phyloP scores from a whole-genome alignment of 2,113 vertebrate genomes.

The Tauraco erythrolophus region DNA sequence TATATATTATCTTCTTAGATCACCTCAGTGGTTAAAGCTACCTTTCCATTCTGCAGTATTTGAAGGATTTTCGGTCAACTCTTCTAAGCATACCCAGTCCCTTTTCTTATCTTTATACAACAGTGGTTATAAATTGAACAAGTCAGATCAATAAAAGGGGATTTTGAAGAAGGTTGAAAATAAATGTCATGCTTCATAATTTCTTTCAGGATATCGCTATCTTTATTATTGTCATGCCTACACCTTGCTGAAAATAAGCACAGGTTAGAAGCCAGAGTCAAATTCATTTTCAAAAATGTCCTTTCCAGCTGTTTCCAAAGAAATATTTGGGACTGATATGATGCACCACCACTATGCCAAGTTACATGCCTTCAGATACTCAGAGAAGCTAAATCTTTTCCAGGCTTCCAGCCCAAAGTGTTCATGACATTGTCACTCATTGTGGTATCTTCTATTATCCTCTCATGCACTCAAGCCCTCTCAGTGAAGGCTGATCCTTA shows the following conservation, averaged over 20 bases:
- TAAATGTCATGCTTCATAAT: conserved; percentile 56
- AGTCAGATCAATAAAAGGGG: conserved; percentile 61
- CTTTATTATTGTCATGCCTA: conserved; percentile 45
- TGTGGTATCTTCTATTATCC: background rate
- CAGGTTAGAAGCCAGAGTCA: conserved; percentile 39
- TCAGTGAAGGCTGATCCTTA: background rate
- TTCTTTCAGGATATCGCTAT: background rate
- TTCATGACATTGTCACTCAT: background rate
- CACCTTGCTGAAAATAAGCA: conserved; percentile 42
- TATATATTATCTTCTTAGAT: background rate
- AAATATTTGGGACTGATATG: background rate
- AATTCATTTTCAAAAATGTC: conserved; percentile 42
- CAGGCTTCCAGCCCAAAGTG: background rate
- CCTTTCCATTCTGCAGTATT: background rate
- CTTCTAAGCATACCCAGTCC: background rate
- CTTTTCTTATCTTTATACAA: conserved; percentile 12
- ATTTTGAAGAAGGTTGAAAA: conserved; percentile 49
- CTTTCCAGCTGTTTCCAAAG: conserved; percentile 5
- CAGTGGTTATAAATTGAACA: conserved; percentile 22
- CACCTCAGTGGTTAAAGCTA: background rate
- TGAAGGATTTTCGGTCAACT: conserved; percentile 35
- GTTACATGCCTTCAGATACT: background rate
- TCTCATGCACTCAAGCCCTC: background rate
- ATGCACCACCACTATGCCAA: background rate
- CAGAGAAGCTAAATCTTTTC: background rate